Evolutionary conservation across 2,113 vertebrate species (phyloP), one percentile per base, ranked within the genome.

Genomic region (Oreochromis tanganicae): DNA sequence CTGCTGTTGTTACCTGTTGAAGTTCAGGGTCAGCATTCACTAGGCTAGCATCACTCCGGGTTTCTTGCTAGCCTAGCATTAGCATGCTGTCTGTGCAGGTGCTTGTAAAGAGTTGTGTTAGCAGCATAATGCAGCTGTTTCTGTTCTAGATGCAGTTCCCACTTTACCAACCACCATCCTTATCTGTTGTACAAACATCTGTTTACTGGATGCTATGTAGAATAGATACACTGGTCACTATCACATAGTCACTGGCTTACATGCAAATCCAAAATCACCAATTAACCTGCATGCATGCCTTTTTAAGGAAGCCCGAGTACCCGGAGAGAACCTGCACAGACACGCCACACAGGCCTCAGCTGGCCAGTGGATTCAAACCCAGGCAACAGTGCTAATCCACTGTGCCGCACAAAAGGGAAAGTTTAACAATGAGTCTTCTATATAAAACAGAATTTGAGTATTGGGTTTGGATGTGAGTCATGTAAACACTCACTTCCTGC

Each of bases 291-390:
- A 9, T 73, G 21, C 66, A 46, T 7, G 41, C 21, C 41, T 73
- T 46, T 75, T 27, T 27, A 4, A 29, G 41, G 9, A 48, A 75
- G 24, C 24, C 21, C 1, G 16, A 48, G 68, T 11, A 43, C 38
- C n/a, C 0, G 1, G 9, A 9, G 1, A 71, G 36, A 68, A 41
- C 7, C 36, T 21, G n/a, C 36, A 43, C 66, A 46, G 38, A 46
- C 14, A 71, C 1, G 2, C 66, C 21, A 2, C 68, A 29, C 24
- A 75, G 71, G 27, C 43, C 71, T 48, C 6, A 1, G 71, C 24
- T 29, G 71, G 43, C 71, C 24, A 48, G 43, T 29, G 71, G 71
- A 78, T 78, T n/a, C 46, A 50, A 78, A 52, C 10, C 73, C 17
- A 50, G 17, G 10, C 46, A 78, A 12, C 73, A 32, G 71, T 29